phyloP scores from a whole-genome alignment of 2,113 vertebrate genomes.

The Panurus biarmicus region DNA sequence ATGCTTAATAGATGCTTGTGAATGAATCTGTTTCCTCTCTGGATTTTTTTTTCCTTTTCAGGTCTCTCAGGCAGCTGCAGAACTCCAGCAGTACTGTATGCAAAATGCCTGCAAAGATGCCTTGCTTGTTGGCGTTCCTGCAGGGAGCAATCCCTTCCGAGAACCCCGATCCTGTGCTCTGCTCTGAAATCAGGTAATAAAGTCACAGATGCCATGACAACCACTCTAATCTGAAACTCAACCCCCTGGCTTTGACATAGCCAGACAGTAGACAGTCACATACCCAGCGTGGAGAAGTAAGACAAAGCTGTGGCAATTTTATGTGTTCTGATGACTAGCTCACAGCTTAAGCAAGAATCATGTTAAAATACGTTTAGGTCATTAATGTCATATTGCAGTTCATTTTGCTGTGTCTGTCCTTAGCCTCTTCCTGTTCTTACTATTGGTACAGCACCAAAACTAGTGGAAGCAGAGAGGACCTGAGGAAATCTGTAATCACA shows the following conservation, averaged over 20 bases:
- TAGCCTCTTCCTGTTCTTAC: background rate
- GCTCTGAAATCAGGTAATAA: slow-evolving; percentile 73
- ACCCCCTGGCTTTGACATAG: background rate
- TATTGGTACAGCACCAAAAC: background rate
- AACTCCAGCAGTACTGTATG: slow-evolving; percentile 93
- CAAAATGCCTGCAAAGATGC: slow-evolving; percentile 94
- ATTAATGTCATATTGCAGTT: background rate
- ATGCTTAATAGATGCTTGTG: background rate
- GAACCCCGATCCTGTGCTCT: slow-evolving; percentile 88
- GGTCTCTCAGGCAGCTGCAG: slow-evolving; percentile 94
- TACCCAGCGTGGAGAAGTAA: background rate
- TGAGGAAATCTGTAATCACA: background rate
- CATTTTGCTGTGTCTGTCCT: background rate
- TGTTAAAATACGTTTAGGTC: background rate
- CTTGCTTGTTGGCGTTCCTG: slow-evolving; percentile 86
- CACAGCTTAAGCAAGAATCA: background rate
- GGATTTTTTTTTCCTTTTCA: slow-evolving; percentile 30
- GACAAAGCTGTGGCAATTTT: background rate
- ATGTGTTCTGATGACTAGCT: background rate
- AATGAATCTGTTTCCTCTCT: background rate
- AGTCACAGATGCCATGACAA: background rate
- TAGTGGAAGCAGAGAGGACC: background rate
- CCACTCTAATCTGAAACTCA: background rate
- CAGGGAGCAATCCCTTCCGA: slow-evolving; percentile 92
- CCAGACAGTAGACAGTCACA: accelerated